Base-by-base conservation (phyloP, 2,888 invertebrate genomes). In the Rhogogaster chlorosoma region DNA sequence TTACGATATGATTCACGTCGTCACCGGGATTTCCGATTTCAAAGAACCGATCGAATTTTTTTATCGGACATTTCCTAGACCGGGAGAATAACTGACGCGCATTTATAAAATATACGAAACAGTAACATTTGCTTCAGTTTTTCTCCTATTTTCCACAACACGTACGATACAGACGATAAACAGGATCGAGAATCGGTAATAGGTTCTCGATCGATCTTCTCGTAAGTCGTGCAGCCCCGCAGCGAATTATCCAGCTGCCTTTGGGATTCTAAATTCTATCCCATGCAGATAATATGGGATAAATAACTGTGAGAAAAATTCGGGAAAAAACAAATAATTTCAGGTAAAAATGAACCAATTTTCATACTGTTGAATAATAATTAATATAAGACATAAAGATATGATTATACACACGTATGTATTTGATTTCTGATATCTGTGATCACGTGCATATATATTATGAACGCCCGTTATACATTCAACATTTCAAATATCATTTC, bases 91-190 rank as follows among this genome's bases (percentile, higher is more conserved):
- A 85, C 12, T 83, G 42, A 85, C 83, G 42, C 9, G 61, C 70
- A 71, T 61, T n/a, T n/a, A n/a, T n/a, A n/a, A 38, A 38, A 38
- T 7, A 38, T 38, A 4, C 36, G 73, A 84, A 83, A 61, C 84
- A 75, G 77, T 73, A 77, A 84, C 53, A 78, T 38, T 80, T 70
- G n/a, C 71, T 38, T 36, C 10, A 4, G 6, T 42, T n/a, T 71
- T 18, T 36, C 7, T 0, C 38, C n/a, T 6, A 12, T 61, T 71
- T 38, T 71, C 12, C n/a, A 22, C 3, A 6, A 38, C 22, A 36
- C 15, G 42, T 38, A 12, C 42, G 84, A 70, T 77, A 70, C 85
- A 87, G 83, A 87, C 83, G 71, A 83, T 49, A 84, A 84, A 84
- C 77, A 86, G 38, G 45, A 61, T 82, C 18, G 32, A 73, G 42